phyloP scores from a whole-genome alignment of 2,797 vertebrate species.

The Neomorphus geoffroyi region DNA sequence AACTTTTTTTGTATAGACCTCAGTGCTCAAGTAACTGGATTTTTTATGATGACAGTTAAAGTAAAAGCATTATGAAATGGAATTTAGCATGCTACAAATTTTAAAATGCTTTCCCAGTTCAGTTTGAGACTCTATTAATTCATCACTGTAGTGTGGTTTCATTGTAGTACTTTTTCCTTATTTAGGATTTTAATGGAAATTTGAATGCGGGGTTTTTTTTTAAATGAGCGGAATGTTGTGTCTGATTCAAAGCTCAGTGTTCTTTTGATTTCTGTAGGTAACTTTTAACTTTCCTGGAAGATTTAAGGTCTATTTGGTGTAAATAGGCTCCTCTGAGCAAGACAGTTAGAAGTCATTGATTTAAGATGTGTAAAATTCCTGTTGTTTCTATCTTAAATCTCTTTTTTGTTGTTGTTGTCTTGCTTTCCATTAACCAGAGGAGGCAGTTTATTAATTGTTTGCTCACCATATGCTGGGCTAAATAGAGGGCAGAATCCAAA shows the following conservation, averaged over 20 bases:
- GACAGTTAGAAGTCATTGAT: background rate
- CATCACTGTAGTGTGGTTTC: background rate
- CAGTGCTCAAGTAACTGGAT: background rate
- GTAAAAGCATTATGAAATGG: constrained; percentile 26
- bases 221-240: background rate
- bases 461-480: background rate
- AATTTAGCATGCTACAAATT: background rate
- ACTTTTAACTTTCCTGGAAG: background rate
- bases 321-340: background rate
- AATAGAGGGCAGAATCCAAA: background rate
- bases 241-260: background rate
- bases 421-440: background rate
- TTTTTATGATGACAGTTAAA: constrained; percentile 20
- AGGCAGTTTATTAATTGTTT: background rate
- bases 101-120: background rate
- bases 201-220: background rate
- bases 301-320: background rate
- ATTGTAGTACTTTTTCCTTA: constrained; percentile 2
- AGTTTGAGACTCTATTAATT: background rate
- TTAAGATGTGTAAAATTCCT: background rate
- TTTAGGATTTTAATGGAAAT: constrained; percentile 30
- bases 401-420: background rate
- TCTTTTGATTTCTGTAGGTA: constrained; percentile 4
- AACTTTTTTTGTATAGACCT: background rate
- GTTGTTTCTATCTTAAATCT: background rate